Conservation (phyloP, 2,888 invertebrate species). For the Syrphus vitripennis region DNA sequence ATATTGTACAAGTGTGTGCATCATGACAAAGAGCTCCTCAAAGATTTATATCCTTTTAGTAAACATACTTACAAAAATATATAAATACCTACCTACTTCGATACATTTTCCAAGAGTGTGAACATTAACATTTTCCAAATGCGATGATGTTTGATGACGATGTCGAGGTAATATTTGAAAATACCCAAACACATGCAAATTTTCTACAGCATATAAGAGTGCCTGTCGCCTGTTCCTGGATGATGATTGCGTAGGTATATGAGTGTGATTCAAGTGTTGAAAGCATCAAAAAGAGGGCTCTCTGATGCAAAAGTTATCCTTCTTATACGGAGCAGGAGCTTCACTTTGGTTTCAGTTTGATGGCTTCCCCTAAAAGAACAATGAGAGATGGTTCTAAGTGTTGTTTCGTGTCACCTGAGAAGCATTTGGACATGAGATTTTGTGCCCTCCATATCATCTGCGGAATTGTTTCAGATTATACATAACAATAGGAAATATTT, state of each 20-base stretch:
- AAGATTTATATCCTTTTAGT: slow-evolving; percentile 70
- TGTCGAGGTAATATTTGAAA: slow-evolving; percentile 13
- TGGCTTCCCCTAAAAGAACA: slow-evolving; percentile 67
- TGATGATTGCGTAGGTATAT: slow-evolving; percentile 46
- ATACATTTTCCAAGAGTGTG: slow-evolving; percentile 47
- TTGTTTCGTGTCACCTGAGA: slow-evolving; percentile 82
- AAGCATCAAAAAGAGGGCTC: slow-evolving; percentile 48
- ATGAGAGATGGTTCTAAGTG: slow-evolving; percentile 79
- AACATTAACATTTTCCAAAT: slow-evolving; percentile 17
- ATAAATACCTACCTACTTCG: slow-evolving; percentile 61
- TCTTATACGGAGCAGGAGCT: slow-evolving; percentile 47
- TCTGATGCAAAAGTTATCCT: slow-evolving; percentile 40
- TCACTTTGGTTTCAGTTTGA: slow-evolving; percentile 19
- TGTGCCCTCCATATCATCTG: slow-evolving; percentile 40
- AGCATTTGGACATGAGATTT: slow-evolving; percentile 81
- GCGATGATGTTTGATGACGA: neutral
- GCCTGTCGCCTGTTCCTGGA: neutral
- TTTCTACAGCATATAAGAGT: slow-evolving; percentile 1
- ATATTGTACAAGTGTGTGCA: slow-evolving; percentile 31
- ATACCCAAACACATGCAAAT: slow-evolving; percentile 66
- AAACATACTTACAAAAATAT: slow-evolving; percentile 50
- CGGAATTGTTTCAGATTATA: slow-evolving; percentile 14
- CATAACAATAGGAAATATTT: neutral
- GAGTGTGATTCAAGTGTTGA: slow-evolving; percentile 56
- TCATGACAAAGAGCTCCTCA: slow-evolving; percentile 47